These are phyloP conservation scores for Callyntrura sp. DNA, from an alignment of 2,888 invertebrate species.

Conservation along the genomic window DNA sequence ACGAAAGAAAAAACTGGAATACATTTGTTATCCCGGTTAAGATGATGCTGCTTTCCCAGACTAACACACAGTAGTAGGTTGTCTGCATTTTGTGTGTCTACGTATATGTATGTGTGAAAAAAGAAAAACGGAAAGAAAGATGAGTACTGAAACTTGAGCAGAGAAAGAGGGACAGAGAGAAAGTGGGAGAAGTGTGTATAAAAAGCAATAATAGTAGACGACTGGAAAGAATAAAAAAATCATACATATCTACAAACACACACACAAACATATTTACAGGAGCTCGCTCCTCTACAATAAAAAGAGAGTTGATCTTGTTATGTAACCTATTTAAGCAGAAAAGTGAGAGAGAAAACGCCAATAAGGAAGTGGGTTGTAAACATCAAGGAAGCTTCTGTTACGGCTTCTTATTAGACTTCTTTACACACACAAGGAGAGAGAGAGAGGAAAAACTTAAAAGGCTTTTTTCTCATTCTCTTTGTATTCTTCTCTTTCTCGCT, in stretches of 20 bases:
- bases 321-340: constrained; percentile 74
- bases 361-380: constrained; percentile 77
- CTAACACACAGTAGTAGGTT: neutral
- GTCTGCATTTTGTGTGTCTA: neutral
- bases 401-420: constrained; percentile 62
- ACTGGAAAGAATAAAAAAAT: neutral
- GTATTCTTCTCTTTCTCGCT: constrained; percentile 10
- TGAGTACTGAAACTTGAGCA: constrained; percentile 64
- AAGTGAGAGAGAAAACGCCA: constrained; percentile 54
- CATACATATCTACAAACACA: neutral
- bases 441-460: constrained; percentile 54
- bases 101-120: neutral
- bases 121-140: constrained; percentile 52
- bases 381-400: constrained; percentile 71
- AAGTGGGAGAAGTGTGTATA: constrained; percentile 32
- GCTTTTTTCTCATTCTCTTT: constrained; percentile 58
- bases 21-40: neutral
- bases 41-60: neutral
- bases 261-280: neutral
- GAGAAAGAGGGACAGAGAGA: constrained; percentile 20
- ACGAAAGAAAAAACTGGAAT: constrained; percentile 5
- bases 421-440: constrained; percentile 8
- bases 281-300: neutral
- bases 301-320: constrained; percentile 70
- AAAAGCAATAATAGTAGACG: constrained; percentile 43